phyloP scores from a whole-genome alignment of 1,140 invertebrate genomes.

The Diorhabda carinulata region DNA sequence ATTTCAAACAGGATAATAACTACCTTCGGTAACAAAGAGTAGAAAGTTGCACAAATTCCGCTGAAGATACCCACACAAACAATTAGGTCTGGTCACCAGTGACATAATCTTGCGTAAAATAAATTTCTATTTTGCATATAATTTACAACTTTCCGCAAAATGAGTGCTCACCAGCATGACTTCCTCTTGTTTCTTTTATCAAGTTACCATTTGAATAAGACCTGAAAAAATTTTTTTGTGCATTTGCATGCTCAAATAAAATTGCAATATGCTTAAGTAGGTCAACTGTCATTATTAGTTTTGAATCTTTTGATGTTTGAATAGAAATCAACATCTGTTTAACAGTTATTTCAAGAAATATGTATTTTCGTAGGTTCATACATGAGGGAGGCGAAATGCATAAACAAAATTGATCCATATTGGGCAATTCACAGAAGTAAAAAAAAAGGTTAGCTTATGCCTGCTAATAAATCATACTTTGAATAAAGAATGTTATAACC shows the following conservation, averaged over 20 bases:
- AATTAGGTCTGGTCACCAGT: slow-evolving; percentile 13
- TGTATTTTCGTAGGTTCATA: slow-evolving; percentile 9
- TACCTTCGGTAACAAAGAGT: not conserved
- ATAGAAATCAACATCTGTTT: slow-evolving; percentile 12
- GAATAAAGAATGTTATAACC: not conserved
- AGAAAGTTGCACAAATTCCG: slow-evolving; percentile 21
- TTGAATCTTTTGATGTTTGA: slow-evolving; percentile 10
- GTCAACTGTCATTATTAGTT: slow-evolving; percentile 19
- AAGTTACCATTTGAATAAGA: slow-evolving; percentile 7
- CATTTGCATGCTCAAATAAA: slow-evolving; percentile 21
- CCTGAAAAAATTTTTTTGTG: slow-evolving; percentile 7
- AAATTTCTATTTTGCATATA: slow-evolving; percentile 31
- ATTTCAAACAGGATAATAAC: not conserved
- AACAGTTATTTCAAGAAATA: slow-evolving; percentile 9
- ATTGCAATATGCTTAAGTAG: slow-evolving; percentile 27
- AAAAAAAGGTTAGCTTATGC: not conserved
- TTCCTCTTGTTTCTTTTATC: slow-evolving; percentile 23
- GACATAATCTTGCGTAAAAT: slow-evolving; percentile 26
- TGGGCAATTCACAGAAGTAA: not conserved
- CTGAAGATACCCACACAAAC: slow-evolving; percentile 10
- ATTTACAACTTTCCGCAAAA: slow-evolving; percentile 25
- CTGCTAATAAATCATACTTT: not conserved
- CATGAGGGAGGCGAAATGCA: not conserved
- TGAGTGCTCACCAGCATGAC: slow-evolving; percentile 20
- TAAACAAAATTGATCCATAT: not conserved